A percentile compares a stretch with the other conserved stretches of the same genome.
Conservation (phyloP, 2,113 vertebrate species). For the Ascaphus truei region DNA sequence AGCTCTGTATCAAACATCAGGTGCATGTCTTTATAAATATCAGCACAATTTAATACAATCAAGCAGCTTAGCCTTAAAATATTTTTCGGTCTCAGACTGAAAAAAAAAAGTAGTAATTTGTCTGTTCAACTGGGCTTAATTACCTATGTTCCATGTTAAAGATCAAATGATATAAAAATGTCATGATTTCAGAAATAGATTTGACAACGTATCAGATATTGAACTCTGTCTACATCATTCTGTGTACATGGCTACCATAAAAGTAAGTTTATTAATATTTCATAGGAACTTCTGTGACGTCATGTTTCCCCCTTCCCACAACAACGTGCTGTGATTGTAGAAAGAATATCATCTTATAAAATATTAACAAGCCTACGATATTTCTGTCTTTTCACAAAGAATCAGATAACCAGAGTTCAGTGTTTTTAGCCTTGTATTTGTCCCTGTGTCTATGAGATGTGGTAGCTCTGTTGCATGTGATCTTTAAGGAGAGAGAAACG, state of each 20-base stretch:
- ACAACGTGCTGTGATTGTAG: not conserved
- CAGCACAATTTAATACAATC: conserved; percentile 62
- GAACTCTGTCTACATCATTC: not conserved
- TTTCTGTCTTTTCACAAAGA: conserved; percentile 23
- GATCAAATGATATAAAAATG: not conserved
- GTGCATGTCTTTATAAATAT: conserved; percentile 70
- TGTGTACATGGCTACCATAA: not conserved
- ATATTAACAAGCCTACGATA: conserved; percentile 3
- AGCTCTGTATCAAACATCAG: conserved; percentile 78
- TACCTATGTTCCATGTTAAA: conserved; percentile 36
- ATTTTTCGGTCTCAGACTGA: conserved; percentile 46
- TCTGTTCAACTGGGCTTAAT: conserved; percentile 55
- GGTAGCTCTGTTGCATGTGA: not conserved
- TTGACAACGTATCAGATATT: not conserved
- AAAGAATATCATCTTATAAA: not conserved
- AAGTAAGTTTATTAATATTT: not conserved
- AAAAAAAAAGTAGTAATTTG: not conserved
- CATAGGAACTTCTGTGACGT: not conserved
- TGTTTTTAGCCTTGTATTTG: not conserved
- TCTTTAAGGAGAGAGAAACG: conserved; percentile 48
- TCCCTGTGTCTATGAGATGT: not conserved
- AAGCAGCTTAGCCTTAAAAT: conserved; percentile 52
- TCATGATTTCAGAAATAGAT: not conserved
- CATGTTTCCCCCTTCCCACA: not conserved
- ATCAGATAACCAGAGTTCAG: not conserved